Evolutionary conservation across 2,797 vertebrate genomes (phyloP).

Genomic region (Sebastes kiyomatsui): DNA sequence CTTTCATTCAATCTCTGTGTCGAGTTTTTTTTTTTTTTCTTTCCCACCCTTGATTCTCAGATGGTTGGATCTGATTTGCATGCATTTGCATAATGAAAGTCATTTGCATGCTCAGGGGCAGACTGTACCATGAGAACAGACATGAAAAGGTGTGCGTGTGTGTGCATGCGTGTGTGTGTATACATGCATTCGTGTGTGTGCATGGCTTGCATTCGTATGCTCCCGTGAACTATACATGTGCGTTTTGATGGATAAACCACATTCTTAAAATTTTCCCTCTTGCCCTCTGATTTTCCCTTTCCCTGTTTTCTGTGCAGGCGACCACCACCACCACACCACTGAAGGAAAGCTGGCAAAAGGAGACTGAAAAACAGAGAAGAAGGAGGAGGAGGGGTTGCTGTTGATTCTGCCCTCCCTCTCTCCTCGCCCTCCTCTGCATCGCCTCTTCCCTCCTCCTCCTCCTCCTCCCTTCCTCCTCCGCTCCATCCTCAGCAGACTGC

Average conservation of each 20-base stretch:
- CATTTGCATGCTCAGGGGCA: constrained; percentile 99
- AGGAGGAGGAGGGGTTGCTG: constrained; percentile 76
- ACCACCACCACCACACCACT: constrained; percentile 40
- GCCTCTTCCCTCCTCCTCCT: constrained; percentile 69
- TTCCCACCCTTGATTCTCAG: constrained; percentile 92
- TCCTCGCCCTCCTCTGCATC: constrained; percentile 76
- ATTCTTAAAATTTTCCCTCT: constrained; percentile 45
- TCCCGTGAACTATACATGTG: constrained; percentile 44
- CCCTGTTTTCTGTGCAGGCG: constrained; percentile 67
- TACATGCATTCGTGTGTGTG: constrained; percentile 30
- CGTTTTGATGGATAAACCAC: constrained; percentile 53
- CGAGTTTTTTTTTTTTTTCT: constrained; percentile 77
- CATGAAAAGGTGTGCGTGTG: constrained; percentile 85
- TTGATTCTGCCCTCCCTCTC: constrained; percentile 79
- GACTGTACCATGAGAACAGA: constrained; percentile 96
- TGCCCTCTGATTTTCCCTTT: constrained; percentile 55
- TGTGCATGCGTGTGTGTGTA: constrained; percentile 51
- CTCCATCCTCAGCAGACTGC: constrained; percentile 79
- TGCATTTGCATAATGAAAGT: constrained; percentile 99
- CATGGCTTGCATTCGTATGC: constrained; percentile 22
- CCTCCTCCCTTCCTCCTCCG: constrained; percentile 62
- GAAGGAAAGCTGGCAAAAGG: constrained; percentile 72
- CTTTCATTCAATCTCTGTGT: constrained; percentile 85
- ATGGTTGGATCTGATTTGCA: constrained; percentile 99
- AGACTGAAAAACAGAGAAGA: constrained; percentile 72